Evolutionary conservation across 2,797 vertebrate species (phyloP).

Genomic region (Craterocephalus amniculus): DNA sequence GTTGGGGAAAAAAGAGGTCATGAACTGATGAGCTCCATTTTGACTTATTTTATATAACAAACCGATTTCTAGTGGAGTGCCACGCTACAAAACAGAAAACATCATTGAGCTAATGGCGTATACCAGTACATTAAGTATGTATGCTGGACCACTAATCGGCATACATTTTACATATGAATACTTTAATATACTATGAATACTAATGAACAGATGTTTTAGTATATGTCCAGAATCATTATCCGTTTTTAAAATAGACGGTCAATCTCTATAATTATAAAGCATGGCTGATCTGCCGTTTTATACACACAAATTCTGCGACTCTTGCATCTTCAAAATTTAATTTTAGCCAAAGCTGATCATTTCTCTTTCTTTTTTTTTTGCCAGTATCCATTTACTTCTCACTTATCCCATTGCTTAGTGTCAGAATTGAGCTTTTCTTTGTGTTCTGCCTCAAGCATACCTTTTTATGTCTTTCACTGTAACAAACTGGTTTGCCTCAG

Average conservation of each 20-base stretch:
- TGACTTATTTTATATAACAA: conserved; percentile 47
- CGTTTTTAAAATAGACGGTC: not conserved
- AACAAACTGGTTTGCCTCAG: conserved; percentile 4
- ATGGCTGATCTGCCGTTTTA: conserved; percentile 3
- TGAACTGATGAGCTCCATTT: conserved; percentile 35
- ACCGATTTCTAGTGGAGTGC: conserved; percentile 42
- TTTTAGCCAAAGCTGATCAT: conserved; percentile 1
- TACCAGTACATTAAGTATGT: conserved; percentile 38
- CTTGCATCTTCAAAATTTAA: not conserved
- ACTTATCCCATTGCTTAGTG: conserved; percentile 7
- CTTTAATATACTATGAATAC: conserved; percentile 25
- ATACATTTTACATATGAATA: conserved; percentile 19
- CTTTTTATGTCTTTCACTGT: not conserved
- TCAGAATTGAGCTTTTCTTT: conserved; percentile 28
- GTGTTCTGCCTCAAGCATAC: conserved; percentile 11
- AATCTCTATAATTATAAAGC: conserved; percentile 1
- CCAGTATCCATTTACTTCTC: conserved; percentile 3
- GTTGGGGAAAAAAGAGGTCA: conserved; percentile 23
- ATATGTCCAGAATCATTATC: conserved; percentile 16
- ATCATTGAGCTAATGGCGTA: conserved; percentile 25
- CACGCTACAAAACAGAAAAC: conserved; percentile 27
- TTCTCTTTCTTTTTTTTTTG: not conserved
- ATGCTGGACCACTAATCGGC: conserved; percentile 18
- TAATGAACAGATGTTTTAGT: conserved; percentile 3
- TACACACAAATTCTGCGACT: not conserved